Evolutionary conservation across 1,140 invertebrate species (phyloP), one percentile per base, ranked within the genome.

Genomic region (Globodera ellingtonae): DNA sequence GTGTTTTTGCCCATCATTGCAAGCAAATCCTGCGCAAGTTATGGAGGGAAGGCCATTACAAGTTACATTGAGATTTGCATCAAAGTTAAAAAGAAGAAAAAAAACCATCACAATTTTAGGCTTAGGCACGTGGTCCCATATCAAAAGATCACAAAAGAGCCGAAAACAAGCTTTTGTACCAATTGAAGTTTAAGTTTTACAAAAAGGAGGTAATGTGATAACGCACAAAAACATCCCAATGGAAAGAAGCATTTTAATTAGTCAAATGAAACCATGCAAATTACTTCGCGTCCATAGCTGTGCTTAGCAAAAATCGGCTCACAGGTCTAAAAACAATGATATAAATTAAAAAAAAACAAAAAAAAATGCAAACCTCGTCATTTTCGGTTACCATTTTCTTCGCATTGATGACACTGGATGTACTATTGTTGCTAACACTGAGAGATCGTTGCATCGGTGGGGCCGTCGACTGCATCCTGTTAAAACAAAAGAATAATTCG

Each of bases 1-100:
- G 76, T 56, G 46, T 83, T 81, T 18, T 74, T 83, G 24, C 56
- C 86, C 52, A 84, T 85, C 84, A 84, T 59, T 3, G 83, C 83
- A 21, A 84, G 75, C 18, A 84, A 50, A 77, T 84, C 83, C 67
- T 84, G 82, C n/a, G 44, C 48, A 56, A 59, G 18, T 24, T 21
- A 56, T 10, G 35, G 15, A 9, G 44, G 0, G 6, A 6, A 52
- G 24, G 10, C n/a, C 24, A 46, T 50, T 10, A 48, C 35, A 74
- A 59, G 5, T 35, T 35, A 35, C 35, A 35, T 35, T 35, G 0
- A 35, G 35, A 35, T 35, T 35, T 1, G 35, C 35, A 35, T 35
- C 35, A 0, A 35, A 35, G 35, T 35, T 35, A 35, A 35, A 35
- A 35, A 35, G 35, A 35, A 35, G 35, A 35, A 35, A 35, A 35